Base-by-base conservation (phyloP, 2,888 invertebrate genomes). In the Stenolophus ochropezus region DNA sequence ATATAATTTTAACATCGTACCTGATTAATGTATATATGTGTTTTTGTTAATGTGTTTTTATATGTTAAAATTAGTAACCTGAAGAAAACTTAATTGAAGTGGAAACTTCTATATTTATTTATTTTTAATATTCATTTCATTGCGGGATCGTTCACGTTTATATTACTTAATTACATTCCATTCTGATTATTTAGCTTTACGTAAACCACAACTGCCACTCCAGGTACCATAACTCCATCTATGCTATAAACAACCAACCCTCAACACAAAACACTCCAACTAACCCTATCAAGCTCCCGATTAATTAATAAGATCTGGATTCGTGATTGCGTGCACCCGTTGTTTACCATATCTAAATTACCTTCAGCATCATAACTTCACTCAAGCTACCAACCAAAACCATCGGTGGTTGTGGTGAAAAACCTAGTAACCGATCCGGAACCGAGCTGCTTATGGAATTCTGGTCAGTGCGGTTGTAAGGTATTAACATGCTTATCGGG, bases 401-500 rank as follows among this genome's bases (percentile, higher is more conserved):
- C 27, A 51, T 4, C 18, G 51, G 14, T 14, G 51, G 14, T 51
- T 16, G 61, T 21, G 25, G 27, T 61, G 56, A 61, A 25, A 61
- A 61, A 61, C 25, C 21, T 23, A 14, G 61, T 61, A 61, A 61
- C 61, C 61, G 61, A 23, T 25, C 4, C 25, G n/a, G 25, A n/a
- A n/a, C n/a, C 56, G 18, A 20, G n/a, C n/a, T 23, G 61, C 25
- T 25, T 25, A 61, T 61, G 25, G 61, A 4, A 61, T 61, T 61
- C 61, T 27, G 61, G 61, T 61, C 25, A 11, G 6, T 11, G 23
- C 25, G 61, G 27, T 61, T 25, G 61, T 16, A 23, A 58, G 8
- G 58, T 58, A 25, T 61, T 61, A 61, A 61, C 61, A 61, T 61
- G 61, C 61, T 61, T 61, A 61, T 61, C 61, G 1, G 27, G 27